Evolutionary conservation across 2,113 vertebrate genomes (phyloP), one percentile per base, ranked within the genome.

Genomic region (Balaenoptera acutorostrata): DNA sequence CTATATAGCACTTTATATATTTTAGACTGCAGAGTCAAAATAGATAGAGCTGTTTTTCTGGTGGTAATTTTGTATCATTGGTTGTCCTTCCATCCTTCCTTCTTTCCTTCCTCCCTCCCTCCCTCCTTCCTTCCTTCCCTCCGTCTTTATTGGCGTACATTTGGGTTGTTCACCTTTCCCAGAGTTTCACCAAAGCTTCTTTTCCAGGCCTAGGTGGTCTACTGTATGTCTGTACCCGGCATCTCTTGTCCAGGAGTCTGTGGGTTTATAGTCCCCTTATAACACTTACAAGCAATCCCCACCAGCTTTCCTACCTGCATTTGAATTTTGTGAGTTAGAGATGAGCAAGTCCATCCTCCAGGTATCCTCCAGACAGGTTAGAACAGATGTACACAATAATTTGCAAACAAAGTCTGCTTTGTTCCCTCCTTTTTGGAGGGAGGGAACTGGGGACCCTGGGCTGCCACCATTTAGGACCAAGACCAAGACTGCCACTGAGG

Each of bases 111-210:
- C 6, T 20, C 2, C 4, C 49, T 23, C 9, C 15, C 29, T 7
- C 18, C 0, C 17, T 21, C 3, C 2, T 33, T 29, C 3, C 23
- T 2, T 12, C 11, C 20, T 20, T 5, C 12, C 0, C 15, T 20
- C 8, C 2, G 18, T n/a, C 5, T 78, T 49, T 81, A n/a, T 61
- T 61, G 33, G 78, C 33, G 15, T 57, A 33, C 27, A 52, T 71
- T 78, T 81, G 13, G 33, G 23, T 88, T 88, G 33, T 63, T 88
- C 25, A 71, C 20, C 25, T 71, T 72, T 61, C 15, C 27, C 41
- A 57, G 49, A 87, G 29, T 66, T 3, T 66, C 14, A 77, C 9
- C 59, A 68, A 77, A 78, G 31, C 3, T 68, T 78, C 31, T 86
- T 78, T 93, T 29, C 36, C 31, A 68, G 36, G 8, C 21, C 15